Base-by-base conservation (phyloP, 1,140 invertebrate species). In the Megalopta genalis region DNA sequence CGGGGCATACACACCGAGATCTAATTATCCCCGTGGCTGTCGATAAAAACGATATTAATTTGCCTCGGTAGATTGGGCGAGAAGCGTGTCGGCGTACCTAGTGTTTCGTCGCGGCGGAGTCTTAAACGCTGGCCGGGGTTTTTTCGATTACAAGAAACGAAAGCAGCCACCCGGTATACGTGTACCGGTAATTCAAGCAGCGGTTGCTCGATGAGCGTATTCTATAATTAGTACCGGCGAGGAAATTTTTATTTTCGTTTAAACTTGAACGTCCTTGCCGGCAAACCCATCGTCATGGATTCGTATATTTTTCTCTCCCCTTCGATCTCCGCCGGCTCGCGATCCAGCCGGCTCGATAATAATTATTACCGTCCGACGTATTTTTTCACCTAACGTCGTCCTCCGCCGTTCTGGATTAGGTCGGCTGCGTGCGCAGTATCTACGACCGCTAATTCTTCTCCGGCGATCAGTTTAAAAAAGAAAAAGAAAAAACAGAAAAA, bases 231-330 rank as follows among this genome's bases (percentile, higher is more conserved):
- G 90, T 91, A 85, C 77, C 86, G 87, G 81, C 83, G 83, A 77
- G 82, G 73, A 82, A 78, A 91, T 90, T 92, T 92, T 92, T 92
- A 92, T 92, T 92, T 92, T 92, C 87, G 88, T 89, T 92, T 91
- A 92, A 91, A 92, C 90, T 92, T 91, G 91, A 91, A 89, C 89
- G 91, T 92, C 91, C 91, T 92, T 91, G 91, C 85, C 79, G 77
- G 72, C 69, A 54, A 78, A 64, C 52, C 67, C 49, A 70, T 37
- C 68, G 77, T 76, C 78, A 64, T 60, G 57, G 39, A 84, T 81
- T 66, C 76, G 73, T 46, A 62, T 77, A 63, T n/a, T 52, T 59
- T 80, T 66, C 46, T 64, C 60, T 49, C 27, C 21, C 46, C 37
- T 39, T 54, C 63, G 46, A 52, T 16, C 42, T n/a, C 52, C 62